Evolutionary conservation across 2,888 invertebrate genomes (phyloP).

Genomic region (Calliphora vomitoria): DNA sequence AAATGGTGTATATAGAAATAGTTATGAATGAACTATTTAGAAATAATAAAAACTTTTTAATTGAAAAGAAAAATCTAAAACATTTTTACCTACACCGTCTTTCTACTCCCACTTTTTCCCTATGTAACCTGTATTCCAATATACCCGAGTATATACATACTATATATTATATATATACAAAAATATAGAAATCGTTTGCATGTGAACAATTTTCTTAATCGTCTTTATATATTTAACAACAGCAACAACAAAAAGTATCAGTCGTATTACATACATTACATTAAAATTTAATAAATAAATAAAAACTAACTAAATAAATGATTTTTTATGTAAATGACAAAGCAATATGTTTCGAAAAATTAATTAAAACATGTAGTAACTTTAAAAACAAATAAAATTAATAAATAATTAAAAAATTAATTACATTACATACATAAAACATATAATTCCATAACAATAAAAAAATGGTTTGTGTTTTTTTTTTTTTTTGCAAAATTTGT

Average conservation of each 20-base stretch:
- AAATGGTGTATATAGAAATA: not conserved
- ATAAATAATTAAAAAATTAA: slow-evolving; percentile 18
- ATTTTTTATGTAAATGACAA: slow-evolving; percentile 30
- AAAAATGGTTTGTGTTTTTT: not conserved
- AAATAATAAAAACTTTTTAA: not conserved
- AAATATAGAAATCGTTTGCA: slow-evolving; percentile 6
- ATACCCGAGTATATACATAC: not conserved
- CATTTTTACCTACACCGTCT: slow-evolving; percentile 5
- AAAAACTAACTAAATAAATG: not conserved
- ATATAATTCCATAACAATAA: not conserved
- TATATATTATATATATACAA: slow-evolving; percentile 20
- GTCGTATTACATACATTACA: slow-evolving; percentile 3
- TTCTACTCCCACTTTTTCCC: slow-evolving; percentile 17
- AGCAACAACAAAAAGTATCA: slow-evolving; percentile 23
- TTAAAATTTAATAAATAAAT: not conserved
- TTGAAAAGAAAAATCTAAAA: not conserved
- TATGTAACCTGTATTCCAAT: slow-evolving; percentile 23
- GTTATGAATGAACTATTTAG: not conserved
- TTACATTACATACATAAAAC: not conserved
- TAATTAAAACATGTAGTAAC: not conserved
- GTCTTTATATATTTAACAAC: slow-evolving; percentile 6
- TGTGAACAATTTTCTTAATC: not conserved
- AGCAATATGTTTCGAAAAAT: slow-evolving; percentile 51
- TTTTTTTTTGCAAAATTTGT: slow-evolving; percentile 40
- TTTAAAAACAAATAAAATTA: slow-evolving; percentile 29